Conservation (phyloP, 1,140 invertebrate genomes). For the Aphis gossypii region DNA sequence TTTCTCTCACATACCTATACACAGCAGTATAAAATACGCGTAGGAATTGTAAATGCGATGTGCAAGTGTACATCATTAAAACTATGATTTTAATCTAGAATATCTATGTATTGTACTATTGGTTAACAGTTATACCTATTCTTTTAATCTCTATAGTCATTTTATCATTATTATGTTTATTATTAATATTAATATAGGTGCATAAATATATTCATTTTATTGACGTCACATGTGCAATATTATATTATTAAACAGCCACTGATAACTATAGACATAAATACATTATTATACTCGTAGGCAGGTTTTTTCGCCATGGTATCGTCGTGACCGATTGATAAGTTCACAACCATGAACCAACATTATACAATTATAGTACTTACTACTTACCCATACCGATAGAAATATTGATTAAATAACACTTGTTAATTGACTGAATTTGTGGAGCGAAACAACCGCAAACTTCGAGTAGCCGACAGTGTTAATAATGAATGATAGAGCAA, state of each 20-base stretch:
- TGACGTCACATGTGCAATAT: neutral
- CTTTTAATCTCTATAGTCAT: neutral
- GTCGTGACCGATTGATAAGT: neutral
- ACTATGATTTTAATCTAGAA: conserved; percentile 12
- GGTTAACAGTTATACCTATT: conserved; percentile 22
- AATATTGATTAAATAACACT: conserved; percentile 26
- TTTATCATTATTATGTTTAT: neutral
- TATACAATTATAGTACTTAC: neutral
- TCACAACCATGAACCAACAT: conserved; percentile 10
- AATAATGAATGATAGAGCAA: neutral
- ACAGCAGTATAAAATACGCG: conserved; percentile 20
- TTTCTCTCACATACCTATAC: conserved; percentile 28
- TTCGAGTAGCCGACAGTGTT: neutral
- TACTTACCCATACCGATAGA: neutral
- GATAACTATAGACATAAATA: neutral
- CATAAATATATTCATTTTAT: conserved; percentile 1
- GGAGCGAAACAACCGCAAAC: neutral
- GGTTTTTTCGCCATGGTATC: neutral
- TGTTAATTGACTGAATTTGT: neutral
- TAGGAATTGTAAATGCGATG: conserved; percentile 47
- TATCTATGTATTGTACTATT: neutral
- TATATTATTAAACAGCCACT: neutral
- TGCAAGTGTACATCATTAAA: conserved; percentile 25
- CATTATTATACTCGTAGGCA: neutral
- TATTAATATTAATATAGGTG: neutral